Percentiles rank a stretch among this genome's conserved stretches.
These are phyloP conservation scores for Labeo calbasu DNA, from an alignment of 2,797 vertebrate species.

Conservation along the genomic window DNA sequence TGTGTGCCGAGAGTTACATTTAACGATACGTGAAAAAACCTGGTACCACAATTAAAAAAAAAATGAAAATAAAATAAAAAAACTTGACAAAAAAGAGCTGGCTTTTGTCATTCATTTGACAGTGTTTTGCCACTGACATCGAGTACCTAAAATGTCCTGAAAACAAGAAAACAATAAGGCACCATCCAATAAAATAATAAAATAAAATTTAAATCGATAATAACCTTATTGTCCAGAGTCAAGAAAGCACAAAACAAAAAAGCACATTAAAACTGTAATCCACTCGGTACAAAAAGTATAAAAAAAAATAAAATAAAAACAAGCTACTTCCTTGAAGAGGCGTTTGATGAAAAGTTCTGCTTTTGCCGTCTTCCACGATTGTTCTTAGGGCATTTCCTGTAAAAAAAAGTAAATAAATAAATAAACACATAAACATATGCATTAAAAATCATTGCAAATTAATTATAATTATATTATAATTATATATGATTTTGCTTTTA, in stretches of 20 bases:
- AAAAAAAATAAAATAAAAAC: slow-evolving; percentile 71
- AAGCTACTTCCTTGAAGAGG: slow-evolving; percentile 93
- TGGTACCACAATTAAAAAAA: slow-evolving; percentile 32
- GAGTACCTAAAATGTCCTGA: slow-evolving; percentile 83
- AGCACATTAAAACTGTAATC: slow-evolving; percentile 89
- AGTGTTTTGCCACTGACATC: slow-evolving; percentile 72
- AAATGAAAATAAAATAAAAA: slow-evolving; percentile 1
- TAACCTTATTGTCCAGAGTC: slow-evolving; percentile 63
- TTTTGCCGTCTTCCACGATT: slow-evolving; percentile 96
- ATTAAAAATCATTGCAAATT: too few relatives aligned
- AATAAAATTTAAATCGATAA: slow-evolving; percentile 54
- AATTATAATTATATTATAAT: neutral
- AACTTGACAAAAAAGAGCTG: slow-evolving; percentile 48
- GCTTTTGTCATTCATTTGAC: slow-evolving; percentile 72
- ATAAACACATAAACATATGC: too few relatives aligned
- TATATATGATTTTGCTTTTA: too few relatives aligned
- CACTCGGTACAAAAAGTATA: slow-evolving; percentile 80
- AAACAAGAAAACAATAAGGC: slow-evolving; percentile 73
- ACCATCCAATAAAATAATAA: slow-evolving; percentile 65
- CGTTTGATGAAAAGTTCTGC: slow-evolving; percentile 95
- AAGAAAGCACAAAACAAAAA: slow-evolving; percentile 62
- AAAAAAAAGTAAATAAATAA: slow-evolving; percentile 30
- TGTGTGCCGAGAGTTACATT: slow-evolving; percentile 57
- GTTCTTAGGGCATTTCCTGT: slow-evolving; percentile 95
- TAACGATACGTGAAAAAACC: slow-evolving; percentile 54